These are phyloP conservation scores for Dolichallabes microphthalmus DNA, from an alignment of 2,113 vertebrate species.

Conservation along the genomic window DNA sequence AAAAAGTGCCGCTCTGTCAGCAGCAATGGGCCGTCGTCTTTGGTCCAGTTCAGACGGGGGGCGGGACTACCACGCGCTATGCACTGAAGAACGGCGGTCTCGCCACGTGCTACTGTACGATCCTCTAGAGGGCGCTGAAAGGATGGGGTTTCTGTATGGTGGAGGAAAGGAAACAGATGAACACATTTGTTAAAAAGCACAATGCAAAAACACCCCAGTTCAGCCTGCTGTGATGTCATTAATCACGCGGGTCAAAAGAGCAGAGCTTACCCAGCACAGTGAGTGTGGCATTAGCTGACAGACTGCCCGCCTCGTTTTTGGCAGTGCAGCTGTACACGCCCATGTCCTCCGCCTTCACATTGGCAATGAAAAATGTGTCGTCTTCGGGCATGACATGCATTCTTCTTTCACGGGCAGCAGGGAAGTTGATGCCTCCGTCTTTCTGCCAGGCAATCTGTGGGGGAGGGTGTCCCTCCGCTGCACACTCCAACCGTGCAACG, in stretches of 20 bases:
- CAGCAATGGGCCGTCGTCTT: constrained; percentile 86
- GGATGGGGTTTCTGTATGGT: constrained; percentile 85
- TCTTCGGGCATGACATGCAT: constrained; percentile 99
- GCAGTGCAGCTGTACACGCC: constrained; percentile 95
- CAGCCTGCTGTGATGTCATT: not conserved
- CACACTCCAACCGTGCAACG: constrained; percentile 89
- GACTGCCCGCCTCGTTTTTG: constrained; percentile 89
- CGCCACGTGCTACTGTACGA: constrained; percentile 87
- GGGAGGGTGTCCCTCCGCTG: constrained; percentile 84
- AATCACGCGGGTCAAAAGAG: not conserved
- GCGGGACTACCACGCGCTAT: constrained; percentile 92
- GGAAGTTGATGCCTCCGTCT: constrained; percentile 94
- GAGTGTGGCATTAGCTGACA: constrained; percentile 90
- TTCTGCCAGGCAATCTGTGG: constrained; percentile 99
- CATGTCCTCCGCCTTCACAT: constrained; percentile 89
- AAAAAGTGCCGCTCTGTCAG: constrained; percentile 96
- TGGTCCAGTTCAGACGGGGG: constrained; percentile 92
- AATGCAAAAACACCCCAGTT: not conserved
- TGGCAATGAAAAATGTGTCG: constrained; percentile 94
- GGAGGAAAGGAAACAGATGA: not conserved
- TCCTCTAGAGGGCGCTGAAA: constrained; percentile 90
- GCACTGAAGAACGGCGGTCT: constrained; percentile 92
- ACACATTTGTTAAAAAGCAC: not conserved
- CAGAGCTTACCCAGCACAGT: constrained; percentile 86
- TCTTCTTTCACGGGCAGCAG: constrained; percentile 89